Base-by-base conservation (phyloP, 2,888 invertebrate genomes). In the Xylota segnis region DNA sequence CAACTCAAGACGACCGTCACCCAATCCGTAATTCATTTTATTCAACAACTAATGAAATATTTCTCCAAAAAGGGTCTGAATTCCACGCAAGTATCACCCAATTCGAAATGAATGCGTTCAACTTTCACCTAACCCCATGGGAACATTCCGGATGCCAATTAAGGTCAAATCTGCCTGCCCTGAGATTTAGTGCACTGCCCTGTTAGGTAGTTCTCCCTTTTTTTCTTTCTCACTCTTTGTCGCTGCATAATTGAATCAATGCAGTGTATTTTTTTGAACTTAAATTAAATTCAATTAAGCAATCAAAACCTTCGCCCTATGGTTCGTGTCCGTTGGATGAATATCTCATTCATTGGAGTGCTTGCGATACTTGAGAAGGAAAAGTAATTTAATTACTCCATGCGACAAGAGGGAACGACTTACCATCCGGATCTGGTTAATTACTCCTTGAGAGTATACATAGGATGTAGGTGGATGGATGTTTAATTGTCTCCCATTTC, bases 271-370 rank as follows among this genome's bases (percentile, higher is more conserved):
- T 61, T 52, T 58, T 18, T 70, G 23, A 71, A 40, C 50, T 32
- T 58, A 43, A 82, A 76, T 77, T 83, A 65, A 77, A 77, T 76
- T 71, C 76, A 83, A 83, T 83, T 71, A 77, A 83, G 47, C 50
- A 65, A 72, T 59, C 23, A 34, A 72, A 72, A 72, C 65, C 79
- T 71, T 66, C 72, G 58, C 65, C 66, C 79, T 58, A 37, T 14
- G 7, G 37, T 72, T 72, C 34, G 50, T 3, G 7, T 2, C n/a
- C 34, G 6, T 12, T 65, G 32, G 32, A 10, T 29, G 29, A 32
- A 40, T 54, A 34, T 54, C 29, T 47, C 12, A 47, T 71, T 56
- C 56, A 14, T 12, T 70, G 37, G 18, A 50, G 43, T 37, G 14
- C 10, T 43, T 43, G 14, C 6, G 0, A 29, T 9, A 5, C 14